These are phyloP conservation scores for Aphelenchoides bicaudatus DNA, from an alignment of 2,888 invertebrate genomes.

Conservation along the genomic window DNA sequence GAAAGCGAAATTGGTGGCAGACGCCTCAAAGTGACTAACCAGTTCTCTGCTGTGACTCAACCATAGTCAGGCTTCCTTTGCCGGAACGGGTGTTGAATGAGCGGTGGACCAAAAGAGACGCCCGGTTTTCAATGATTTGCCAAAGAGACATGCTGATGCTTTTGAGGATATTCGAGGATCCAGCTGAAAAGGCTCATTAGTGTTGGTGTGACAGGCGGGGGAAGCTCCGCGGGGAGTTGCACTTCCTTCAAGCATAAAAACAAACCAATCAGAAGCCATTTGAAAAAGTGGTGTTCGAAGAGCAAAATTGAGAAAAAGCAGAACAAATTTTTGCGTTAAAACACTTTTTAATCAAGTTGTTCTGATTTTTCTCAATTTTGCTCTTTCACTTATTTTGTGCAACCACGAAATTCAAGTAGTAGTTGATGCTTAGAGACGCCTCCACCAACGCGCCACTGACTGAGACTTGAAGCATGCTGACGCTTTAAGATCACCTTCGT, in stretches of 20 bases:
- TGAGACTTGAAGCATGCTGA: slow-evolving; percentile 66
- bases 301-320: no score
- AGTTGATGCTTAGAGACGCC: slow-evolving; percentile 68
- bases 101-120: slow-evolving; percentile 39
- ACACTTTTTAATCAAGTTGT: no score
- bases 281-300: not conserved
- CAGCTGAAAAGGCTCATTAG: slow-evolving; percentile 63
- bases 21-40: slow-evolving; percentile 15
- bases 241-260: no score
- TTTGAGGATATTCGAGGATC: slow-evolving; percentile 66
- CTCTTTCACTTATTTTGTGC: slow-evolving; percentile 61
- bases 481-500: slow-evolving; percentile 66
- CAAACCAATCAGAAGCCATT: no score
- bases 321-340: no score
- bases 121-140: slow-evolving; percentile 67
- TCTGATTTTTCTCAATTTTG: not conserved
- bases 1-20: no score
- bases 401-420: slow-evolving; percentile 68
- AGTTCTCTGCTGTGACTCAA: slow-evolving; percentile 8
- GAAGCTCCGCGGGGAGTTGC: no score
- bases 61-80: slow-evolving; percentile 14
- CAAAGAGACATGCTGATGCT: slow-evolving; percentile 66
- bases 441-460: slow-evolving; percentile 69
- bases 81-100: slow-evolving; percentile 33
- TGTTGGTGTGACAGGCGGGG: not conserved